Evolutionary conservation across 2,113 vertebrate species (phyloP).

Genomic region (Amphilophus citrinellus): DNA sequence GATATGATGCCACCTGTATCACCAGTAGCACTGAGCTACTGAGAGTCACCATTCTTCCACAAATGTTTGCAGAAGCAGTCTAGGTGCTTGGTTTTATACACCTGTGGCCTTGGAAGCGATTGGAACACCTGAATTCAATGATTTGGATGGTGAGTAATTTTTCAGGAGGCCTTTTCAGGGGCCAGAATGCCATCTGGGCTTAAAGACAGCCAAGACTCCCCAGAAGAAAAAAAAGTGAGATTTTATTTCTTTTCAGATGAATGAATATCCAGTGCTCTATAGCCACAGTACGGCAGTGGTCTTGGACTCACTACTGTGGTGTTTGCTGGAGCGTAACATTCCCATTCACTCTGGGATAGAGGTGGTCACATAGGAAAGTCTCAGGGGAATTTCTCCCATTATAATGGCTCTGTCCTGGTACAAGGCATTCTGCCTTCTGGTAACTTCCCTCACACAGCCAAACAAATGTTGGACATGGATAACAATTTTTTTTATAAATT

Average conservation of each 20-base stretch:
- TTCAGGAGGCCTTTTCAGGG: neutral
- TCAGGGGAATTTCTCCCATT: neutral
- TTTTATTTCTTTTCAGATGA: conserved; percentile 3
- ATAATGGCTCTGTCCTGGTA: neutral
- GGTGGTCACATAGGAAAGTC: neutral
- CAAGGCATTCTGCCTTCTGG: neutral
- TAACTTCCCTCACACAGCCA: neutral
- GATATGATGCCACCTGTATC: no score
- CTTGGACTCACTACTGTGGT: neutral
- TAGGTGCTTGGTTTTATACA: no score
- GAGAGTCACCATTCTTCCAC: no score
- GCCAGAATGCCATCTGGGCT: neutral
- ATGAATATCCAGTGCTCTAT: neutral
- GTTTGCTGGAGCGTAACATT: neutral
- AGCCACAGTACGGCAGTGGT: neutral
- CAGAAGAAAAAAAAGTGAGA: neutral
- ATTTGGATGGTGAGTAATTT: neutral
- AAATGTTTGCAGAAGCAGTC: no score
- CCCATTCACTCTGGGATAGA: neutral
- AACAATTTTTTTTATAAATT: conserved; percentile 10
- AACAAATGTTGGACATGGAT: conserved; percentile 8
- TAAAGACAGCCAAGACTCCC: neutral
- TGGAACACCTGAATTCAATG: no score
- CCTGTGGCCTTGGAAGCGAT: no score
- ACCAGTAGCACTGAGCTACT: no score